A percentile compares a stretch with the other conserved stretches of the same genome.
These are phyloP conservation scores for Ctenosaura bakeri DNA, from an alignment of 2,797 vertebrate species.

Conservation along the genomic window DNA sequence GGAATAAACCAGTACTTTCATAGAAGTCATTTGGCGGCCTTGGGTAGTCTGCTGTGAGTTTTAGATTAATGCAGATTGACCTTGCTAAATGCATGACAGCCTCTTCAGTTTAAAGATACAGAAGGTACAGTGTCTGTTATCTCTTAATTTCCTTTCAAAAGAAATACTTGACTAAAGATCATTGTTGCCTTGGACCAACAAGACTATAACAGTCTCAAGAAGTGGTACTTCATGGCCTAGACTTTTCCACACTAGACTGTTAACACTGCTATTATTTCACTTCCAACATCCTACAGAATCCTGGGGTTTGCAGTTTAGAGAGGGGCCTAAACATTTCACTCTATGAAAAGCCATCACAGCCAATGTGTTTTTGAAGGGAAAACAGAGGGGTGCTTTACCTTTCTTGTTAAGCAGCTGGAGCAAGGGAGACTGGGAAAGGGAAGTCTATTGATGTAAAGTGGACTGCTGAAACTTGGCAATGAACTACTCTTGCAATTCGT, in stretches of 20 bases:
- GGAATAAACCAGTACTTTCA: background rate
- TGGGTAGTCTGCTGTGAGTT: background rate
- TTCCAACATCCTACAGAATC: no score
- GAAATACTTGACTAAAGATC: background rate
- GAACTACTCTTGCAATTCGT: background rate
- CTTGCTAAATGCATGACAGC: background rate
- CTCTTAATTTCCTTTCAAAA: background rate
- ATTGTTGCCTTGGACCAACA: background rate
- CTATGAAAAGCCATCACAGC: fast-evolving
- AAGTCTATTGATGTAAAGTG: background rate
- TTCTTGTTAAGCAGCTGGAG: background rate
- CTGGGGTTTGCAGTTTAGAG: no score
- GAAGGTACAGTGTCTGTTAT: background rate
- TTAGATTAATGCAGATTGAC: background rate
- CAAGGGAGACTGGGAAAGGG: background rate
- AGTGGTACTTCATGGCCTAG: background rate
- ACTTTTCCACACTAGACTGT: no score
- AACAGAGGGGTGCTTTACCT: background rate
- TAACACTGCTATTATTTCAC: no score
- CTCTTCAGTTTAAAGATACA: background rate
- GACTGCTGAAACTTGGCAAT: background rate
- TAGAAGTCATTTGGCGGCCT: no score
- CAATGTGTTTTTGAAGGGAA: background rate
- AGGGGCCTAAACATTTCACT: background rate
- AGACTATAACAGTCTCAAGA: background rate